phyloP scores from a whole-genome alignment of 2,797 vertebrate genomes.

The Characodon lateralis region DNA sequence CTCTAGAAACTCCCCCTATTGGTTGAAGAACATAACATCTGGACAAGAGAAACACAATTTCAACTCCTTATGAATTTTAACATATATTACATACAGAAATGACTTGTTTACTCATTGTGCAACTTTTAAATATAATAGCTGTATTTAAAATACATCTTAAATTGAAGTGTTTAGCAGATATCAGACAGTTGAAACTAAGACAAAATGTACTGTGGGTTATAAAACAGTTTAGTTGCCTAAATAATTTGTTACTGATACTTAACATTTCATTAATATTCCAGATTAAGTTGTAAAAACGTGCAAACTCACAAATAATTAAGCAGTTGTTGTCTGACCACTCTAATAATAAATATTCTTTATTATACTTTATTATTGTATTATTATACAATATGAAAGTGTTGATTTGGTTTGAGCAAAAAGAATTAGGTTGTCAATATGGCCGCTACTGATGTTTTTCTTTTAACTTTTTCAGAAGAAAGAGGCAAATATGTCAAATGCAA shows the following conservation, averaged over 20 bases:
- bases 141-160: neutral
- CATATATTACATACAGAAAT: neutral
- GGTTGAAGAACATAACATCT: neutral
- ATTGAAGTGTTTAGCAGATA: neutral
- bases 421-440: conserved; percentile 7
- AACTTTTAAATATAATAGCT: neutral
- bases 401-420: conserved; percentile 27
- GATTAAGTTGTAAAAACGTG: conserved; percentile 6
- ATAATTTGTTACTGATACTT: conserved; percentile 3
- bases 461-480: conserved; percentile 32
- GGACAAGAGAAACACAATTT: neutral
- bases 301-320: conserved; percentile 23
- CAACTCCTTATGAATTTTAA: neutral
- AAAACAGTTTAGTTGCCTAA: neutral
- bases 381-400: conserved; percentile 12
- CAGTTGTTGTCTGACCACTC: conserved; percentile 3
- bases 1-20: neutral
- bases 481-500: conserved; percentile 49
- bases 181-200: neutral
- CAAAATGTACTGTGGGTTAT: neutral
- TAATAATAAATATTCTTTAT: conserved; percentile 31
- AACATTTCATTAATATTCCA: conserved; percentile 8
- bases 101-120: neutral
- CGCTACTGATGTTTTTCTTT: neutral
- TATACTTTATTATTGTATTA: no score